Conservation (phyloP, 2,113 vertebrate genomes). For the Aramus guarauna region DNA sequence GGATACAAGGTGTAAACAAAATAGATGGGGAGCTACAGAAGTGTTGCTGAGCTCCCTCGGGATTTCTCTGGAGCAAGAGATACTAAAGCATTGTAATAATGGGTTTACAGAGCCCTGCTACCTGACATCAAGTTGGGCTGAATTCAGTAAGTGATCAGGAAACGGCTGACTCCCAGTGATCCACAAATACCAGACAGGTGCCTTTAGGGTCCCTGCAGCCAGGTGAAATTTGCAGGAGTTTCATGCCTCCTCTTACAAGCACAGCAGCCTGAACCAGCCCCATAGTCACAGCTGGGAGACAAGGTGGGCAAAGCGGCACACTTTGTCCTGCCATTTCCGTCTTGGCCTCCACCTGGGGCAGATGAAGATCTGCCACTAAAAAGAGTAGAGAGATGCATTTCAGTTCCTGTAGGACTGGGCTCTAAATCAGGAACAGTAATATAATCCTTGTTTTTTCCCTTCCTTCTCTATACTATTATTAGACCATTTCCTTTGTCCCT, state of each 20-base stretch:
- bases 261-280: neutral
- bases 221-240: neutral
- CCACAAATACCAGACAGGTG: neutral
- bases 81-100: neutral
- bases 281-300: neutral
- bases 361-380: neutral
- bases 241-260: neutral
- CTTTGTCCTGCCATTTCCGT: neutral
- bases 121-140: neutral
- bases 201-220: neutral
- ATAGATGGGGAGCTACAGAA: neutral
- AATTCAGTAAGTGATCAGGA: neutral
- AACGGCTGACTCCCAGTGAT: neutral
- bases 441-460: conserved; percentile 6
- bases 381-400: neutral
- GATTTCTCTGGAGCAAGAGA: neutral
- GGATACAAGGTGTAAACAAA: neutral
- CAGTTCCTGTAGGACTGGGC: neutral
- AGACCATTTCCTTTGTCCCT: conserved; percentile 4
- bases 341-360: neutral
- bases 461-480: conserved; percentile 7
- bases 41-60: neutral
- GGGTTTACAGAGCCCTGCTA: neutral
- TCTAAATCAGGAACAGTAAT: conserved; percentile 1
- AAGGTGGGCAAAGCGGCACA: neutral